Evolutionary conservation across 2,888 invertebrate genomes (phyloP).

Genomic region (Torymus auratus): DNA sequence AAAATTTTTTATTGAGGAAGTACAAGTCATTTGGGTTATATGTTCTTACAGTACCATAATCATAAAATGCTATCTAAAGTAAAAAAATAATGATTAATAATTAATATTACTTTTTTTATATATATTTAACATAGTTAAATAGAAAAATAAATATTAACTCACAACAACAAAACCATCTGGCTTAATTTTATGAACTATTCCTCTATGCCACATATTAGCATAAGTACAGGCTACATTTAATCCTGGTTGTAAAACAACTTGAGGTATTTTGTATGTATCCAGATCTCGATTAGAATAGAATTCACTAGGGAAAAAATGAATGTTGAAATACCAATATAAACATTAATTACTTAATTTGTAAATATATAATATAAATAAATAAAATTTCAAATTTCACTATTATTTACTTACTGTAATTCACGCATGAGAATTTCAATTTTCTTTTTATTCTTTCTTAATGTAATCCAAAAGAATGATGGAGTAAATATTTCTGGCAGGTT

Average conservation of each 20-base stretch:
- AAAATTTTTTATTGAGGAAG: slow-evolving; percentile 69
- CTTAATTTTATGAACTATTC: slow-evolving; percentile 67
- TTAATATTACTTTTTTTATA: background rate
- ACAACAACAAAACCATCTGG: slow-evolving; percentile 68
- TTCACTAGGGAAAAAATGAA: slow-evolving; percentile 39
- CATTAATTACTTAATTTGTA: slow-evolving; percentile 8
- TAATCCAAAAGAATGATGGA: slow-evolving; percentile 73
- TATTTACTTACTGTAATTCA: slow-evolving; percentile 65
- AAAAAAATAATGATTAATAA: slow-evolving; percentile 1
- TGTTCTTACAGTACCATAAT: slow-evolving; percentile 71
- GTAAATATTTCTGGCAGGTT: slow-evolving; percentile 69
- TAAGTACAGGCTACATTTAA: slow-evolving; percentile 71
- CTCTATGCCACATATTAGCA: slow-evolving; percentile 70
- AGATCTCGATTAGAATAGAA: slow-evolving; percentile 50
- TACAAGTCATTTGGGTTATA: slow-evolving; percentile 65
- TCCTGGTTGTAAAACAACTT: slow-evolving; percentile 67
- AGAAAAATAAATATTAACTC: slow-evolving; percentile 56
- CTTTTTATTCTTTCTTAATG: slow-evolving; percentile 61
- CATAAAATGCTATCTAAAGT: slow-evolving; percentile 71
- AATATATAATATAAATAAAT: slow-evolving; percentile 10
- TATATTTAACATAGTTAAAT: background rate
- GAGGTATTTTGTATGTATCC: slow-evolving; percentile 64
- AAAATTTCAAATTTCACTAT: slow-evolving; percentile 12
- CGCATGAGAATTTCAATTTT: slow-evolving; percentile 66
- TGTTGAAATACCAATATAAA: background rate